Conservation (phyloP, 2,888 invertebrate species). For the Mythimna pallens region DNA sequence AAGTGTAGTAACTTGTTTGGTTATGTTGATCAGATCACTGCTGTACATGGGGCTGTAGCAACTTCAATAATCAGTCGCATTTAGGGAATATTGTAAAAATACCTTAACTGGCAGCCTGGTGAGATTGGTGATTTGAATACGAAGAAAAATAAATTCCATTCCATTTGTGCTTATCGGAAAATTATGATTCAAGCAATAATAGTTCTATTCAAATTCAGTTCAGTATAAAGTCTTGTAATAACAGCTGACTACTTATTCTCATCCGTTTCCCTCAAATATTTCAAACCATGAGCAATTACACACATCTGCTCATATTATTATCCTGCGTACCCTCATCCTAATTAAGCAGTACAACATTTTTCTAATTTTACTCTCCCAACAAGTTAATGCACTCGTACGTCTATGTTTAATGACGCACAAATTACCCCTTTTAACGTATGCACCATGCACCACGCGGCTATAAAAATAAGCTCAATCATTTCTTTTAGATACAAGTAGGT, state of each 20-base stretch:
- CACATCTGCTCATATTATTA: constrained; percentile 44
- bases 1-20: constrained; percentile 44
- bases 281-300: constrained; percentile 35
- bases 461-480: constrained; percentile 54
- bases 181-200: neutral
- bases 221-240: neutral
- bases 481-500: constrained; percentile 36
- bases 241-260: neutral
- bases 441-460: constrained; percentile 48
- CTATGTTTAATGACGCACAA: constrained; percentile 59
- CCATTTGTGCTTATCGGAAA: neutral
- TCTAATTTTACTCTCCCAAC: constrained; percentile 58
- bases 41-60: neutral
- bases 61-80: constrained; percentile 7
- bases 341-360: constrained; percentile 44
- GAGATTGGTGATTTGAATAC: neutral
- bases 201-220: constrained; percentile 2
- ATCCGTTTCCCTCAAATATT: constrained; percentile 16
- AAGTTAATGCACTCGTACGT: constrained; percentile 49
- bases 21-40: constrained; percentile 22
- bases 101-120: neutral
- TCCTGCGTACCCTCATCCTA: constrained; percentile 31
- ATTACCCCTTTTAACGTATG: constrained; percentile 58
- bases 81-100: neutral
- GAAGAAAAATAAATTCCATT: neutral